Conservation (phyloP, 2,113 vertebrate species). For the Nestor notabilis region DNA sequence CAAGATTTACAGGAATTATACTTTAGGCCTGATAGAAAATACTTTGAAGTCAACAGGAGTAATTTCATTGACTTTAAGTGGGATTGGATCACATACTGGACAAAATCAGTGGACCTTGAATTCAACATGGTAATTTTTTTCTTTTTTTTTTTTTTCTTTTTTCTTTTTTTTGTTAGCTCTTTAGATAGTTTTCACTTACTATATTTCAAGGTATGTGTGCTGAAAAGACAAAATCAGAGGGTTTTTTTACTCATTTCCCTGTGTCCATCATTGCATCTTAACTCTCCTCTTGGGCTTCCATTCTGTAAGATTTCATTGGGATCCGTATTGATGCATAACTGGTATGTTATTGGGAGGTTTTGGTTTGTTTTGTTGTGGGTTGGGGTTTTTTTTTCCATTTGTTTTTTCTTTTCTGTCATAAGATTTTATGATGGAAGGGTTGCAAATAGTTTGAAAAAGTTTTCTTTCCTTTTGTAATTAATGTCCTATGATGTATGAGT, state of each 20-base stretch:
- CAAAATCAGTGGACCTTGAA: background rate
- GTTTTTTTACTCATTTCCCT: background rate
- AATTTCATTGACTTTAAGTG: background rate
- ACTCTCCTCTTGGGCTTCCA: background rate
- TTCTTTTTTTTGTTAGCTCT: background rate
- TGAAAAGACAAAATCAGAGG: background rate
- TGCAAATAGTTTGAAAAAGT: background rate
- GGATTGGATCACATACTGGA: background rate
- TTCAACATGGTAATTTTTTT: background rate
- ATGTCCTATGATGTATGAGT: background rate
- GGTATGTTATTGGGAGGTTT: background rate
- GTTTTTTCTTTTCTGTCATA: background rate
- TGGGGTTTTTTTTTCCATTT: background rate
- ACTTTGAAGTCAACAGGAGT: background rate
- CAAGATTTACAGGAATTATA: background rate
- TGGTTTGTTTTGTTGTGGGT: background rate
- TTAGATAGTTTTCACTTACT: background rate
- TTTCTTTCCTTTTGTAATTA: background rate
- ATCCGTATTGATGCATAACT: background rate
- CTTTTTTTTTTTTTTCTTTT: no score
- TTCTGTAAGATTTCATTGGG: background rate
- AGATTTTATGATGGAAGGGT: background rate
- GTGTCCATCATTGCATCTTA: background rate
- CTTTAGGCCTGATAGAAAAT: background rate
- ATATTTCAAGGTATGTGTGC: background rate